Evolutionary conservation across 2,797 vertebrate species (phyloP), one percentile per base, ranked within the genome.

Genomic region (Pelobates cultripes): DNA sequence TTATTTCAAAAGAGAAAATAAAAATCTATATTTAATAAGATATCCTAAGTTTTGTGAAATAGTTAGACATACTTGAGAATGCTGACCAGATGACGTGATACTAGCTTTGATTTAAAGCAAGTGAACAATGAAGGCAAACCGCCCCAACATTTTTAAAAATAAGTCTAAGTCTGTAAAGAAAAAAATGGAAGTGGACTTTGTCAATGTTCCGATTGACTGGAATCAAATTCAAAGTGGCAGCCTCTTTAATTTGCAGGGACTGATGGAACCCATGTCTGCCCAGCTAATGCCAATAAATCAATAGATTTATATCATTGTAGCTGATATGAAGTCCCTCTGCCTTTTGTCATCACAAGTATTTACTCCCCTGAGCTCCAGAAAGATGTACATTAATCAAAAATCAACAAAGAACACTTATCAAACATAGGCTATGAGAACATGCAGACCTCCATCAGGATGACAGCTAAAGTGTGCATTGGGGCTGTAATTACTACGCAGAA

Each of bases 361-460:
- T 90, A 91, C 90, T 93, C 90, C 86, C 86, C 90, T 71, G 43
- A 89, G 88, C 92, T 90, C 91, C 90, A 91, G 91, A 92, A 93
- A 92, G 87, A 92, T 87, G 88, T 86, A 86, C 92, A 92, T 94
- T 93, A 93, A 94, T 94, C 92, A 95, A 93, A 95, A 93, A 94
- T 93, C 94, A 92, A 93, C 93, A 94, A 94, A 92, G 92, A 92
- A 90, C 93, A 94, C 92, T 94, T 94, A 94, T 94, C 92, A 93
- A 92, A 92, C 87, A 85, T 86, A 53, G 90, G 91, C 91, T 91
- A 89, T 93, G 92, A 94, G 92, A 92, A 92, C 90, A 90, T 91
- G 91, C 94, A 94, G 93, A 87, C 90, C 92, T 90, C 92, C 90
- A 90, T 89, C 89, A 93, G 93, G 92, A 91, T 90, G 91, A 92